Evolutionary conservation across 2,888 invertebrate species (phyloP).

Genomic region (Platerodrilus igneus): DNA sequence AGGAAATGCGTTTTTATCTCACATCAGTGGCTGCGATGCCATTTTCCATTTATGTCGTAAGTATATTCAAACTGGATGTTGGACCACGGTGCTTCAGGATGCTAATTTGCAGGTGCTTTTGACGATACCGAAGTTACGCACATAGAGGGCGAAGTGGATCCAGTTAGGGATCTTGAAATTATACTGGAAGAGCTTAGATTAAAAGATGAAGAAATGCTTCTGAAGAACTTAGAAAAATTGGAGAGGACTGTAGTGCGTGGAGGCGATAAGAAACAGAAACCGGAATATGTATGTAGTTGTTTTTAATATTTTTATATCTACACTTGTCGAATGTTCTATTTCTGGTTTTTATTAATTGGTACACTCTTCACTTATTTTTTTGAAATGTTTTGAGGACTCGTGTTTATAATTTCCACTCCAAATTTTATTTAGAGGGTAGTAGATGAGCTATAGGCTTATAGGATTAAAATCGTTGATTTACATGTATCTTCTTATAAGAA

Average conservation of each 20-base stretch:
- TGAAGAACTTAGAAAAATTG: constrained; percentile 76
- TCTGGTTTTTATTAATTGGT: too few species aligned
- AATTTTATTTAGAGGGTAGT: too few species aligned
- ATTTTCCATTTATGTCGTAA: constrained; percentile 95
- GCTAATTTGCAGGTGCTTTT: constrained; percentile 79
- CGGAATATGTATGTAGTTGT: constrained; percentile 88
- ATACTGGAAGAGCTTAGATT: constrained; percentile 92
- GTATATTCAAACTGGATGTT: too few species aligned
- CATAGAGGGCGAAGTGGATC: constrained; percentile 97
- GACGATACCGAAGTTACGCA: constrained; percentile 98
- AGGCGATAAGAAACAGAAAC: constrained; percentile 89
- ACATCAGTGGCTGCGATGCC: constrained; percentile 97
- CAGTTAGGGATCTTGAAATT: constrained; percentile 93
- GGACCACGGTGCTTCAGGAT: too few species aligned
- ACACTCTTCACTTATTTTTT: too few species aligned
- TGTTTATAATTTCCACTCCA: too few species aligned
- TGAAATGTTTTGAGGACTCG: too few species aligned
- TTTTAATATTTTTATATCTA: too few species aligned
- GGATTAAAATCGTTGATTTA: too few species aligned
- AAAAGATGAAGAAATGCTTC: constrained; percentile 89
- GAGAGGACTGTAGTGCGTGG: constrained; percentile 81
- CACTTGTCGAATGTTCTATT: too few species aligned
- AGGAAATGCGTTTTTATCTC: constrained; percentile 97
- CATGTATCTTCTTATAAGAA: too few species aligned
- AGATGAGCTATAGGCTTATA: too few species aligned